phyloP scores from a whole-genome alignment of 2,797 vertebrate genomes.

The Momotus momota region DNA sequence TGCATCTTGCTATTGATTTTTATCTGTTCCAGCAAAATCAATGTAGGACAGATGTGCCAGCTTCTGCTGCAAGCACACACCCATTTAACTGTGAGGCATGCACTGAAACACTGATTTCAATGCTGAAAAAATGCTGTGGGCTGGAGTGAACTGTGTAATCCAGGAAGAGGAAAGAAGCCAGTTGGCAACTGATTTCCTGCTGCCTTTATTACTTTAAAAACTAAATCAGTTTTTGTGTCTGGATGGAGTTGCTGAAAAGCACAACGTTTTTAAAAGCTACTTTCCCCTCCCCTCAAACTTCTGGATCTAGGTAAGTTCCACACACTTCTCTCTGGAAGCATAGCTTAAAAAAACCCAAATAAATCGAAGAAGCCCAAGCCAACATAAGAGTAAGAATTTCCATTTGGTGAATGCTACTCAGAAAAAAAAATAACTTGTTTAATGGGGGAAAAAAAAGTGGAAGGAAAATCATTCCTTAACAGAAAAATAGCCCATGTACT shows the following conservation, averaged over 20 bases:
- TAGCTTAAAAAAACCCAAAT: neutral
- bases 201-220: slow-evolving; percentile 19
- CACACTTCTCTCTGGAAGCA: neutral
- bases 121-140: neutral
- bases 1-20: neutral
- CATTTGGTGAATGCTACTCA: neutral
- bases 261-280: neutral
- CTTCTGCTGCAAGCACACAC: neutral
- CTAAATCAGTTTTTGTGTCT: neutral
- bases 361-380: neutral
- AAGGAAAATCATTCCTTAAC: neutral
- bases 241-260: neutral
- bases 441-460: neutral
- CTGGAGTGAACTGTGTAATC: neutral
- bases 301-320: neutral
- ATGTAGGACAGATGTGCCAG: neutral
- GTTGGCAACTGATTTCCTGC: slow-evolving; percentile 31
- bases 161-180: slow-evolving; percentile 21
- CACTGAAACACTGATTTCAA: neutral
- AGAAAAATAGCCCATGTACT: neutral
- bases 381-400: slow-evolving; percentile 27
- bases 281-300: neutral
- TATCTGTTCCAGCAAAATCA: neutral
- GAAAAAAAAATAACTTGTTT: neutral
- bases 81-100: neutral